Conservation (phyloP, 2,888 invertebrate genomes). For the Myopa testacea region DNA sequence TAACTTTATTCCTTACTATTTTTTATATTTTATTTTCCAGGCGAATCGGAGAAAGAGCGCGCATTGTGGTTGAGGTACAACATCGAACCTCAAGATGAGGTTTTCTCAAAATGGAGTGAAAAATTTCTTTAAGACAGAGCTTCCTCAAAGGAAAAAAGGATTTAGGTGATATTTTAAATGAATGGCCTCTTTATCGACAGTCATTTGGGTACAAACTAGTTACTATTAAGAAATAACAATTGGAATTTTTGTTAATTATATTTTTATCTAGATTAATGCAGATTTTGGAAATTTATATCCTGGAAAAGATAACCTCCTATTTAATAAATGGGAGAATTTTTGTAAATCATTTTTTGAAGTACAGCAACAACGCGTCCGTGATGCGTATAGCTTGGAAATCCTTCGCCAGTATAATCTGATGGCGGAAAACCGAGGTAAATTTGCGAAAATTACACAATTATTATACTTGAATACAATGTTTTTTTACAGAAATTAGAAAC, state of each 20-base stretch:
- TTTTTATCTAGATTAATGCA: slow-evolving; percentile 2
- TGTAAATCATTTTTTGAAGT: not conserved
- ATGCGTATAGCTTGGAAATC: not conserved
- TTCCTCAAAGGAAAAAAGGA: not conserved
- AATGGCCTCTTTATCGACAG: slow-evolving; percentile 1
- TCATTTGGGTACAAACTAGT: not conserved
- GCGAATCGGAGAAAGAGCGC: slow-evolving; percentile 4
- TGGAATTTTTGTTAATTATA: not conserved
- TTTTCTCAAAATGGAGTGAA: not conserved
- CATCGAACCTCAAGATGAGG: not conserved
- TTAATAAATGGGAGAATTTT: slow-evolving; percentile 14
- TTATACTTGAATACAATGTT: slow-evolving; percentile 2
- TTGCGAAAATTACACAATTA: not conserved
- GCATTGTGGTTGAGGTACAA: not conserved
- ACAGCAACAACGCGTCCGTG: not conserved
- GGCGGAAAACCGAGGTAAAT: not conserved
- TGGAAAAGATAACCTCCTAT: not conserved
- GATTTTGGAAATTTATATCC: not conserved
- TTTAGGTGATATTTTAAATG: not conserved
- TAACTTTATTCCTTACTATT: slow-evolving; percentile 4
- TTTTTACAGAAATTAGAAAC: slow-evolving; percentile 7
- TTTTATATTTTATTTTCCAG: not conserved
- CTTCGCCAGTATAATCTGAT: not conserved
- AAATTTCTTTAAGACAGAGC: not conserved
- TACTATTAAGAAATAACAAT: not conserved